These are phyloP conservation scores for Entomyzon cyanotis DNA, from an alignment of 2,113 vertebrate species.

Conservation along the genomic window DNA sequence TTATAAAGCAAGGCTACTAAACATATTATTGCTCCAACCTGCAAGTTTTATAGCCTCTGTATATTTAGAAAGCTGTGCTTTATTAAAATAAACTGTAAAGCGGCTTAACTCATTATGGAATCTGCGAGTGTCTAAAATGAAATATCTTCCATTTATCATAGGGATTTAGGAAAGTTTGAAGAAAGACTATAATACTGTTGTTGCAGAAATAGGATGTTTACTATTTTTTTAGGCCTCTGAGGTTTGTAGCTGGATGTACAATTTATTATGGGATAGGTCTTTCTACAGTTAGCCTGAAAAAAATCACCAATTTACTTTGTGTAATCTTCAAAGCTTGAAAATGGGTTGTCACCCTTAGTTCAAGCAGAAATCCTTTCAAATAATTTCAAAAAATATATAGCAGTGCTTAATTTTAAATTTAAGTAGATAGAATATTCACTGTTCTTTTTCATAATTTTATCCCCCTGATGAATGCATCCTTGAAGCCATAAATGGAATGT, in stretches of 20 bases:
- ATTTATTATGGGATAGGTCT: background rate
- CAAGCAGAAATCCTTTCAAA: background rate
- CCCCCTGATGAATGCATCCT: background rate
- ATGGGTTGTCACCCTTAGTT: background rate
- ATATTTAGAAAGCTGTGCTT: conserved; percentile 75
- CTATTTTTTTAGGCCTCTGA: background rate
- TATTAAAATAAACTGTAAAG: conserved; percentile 84
- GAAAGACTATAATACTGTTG: background rate
- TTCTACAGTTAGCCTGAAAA: background rate
- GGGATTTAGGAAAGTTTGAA: conserved; percentile 18
- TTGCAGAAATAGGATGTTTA: background rate
- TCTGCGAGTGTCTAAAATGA: conserved; percentile 71
- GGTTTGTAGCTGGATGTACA: background rate
- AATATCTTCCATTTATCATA: conserved; percentile 75
- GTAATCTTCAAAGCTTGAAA: background rate
- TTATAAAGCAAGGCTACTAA: conserved; percentile 81
- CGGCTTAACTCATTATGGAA: conserved; percentile 78
- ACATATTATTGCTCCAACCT: conserved; percentile 80
- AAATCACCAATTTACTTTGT: background rate
- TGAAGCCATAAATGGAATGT: background rate
- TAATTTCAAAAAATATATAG: background rate
- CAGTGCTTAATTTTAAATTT: background rate
- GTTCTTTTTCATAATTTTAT: background rate
- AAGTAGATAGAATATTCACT: background rate
- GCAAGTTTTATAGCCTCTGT: conserved; percentile 78